Evolutionary conservation across 2,888 invertebrate species (phyloP).

Genomic region (Euplexia lucipara): DNA sequence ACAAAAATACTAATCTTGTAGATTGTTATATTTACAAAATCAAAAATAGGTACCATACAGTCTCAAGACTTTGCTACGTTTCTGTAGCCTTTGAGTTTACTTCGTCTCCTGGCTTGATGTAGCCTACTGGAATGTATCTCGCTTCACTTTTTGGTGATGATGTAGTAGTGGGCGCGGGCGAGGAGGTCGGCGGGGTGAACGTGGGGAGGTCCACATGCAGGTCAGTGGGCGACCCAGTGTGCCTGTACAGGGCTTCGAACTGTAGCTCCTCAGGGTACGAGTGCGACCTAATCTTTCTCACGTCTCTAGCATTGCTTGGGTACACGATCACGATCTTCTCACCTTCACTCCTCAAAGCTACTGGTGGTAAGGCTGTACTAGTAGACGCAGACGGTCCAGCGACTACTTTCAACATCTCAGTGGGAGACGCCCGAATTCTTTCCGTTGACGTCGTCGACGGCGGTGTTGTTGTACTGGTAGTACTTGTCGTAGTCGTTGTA

Average conservation of each 20-base stretch:
- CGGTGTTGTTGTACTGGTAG: constrained; percentile 68
- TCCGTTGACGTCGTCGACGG: constrained; percentile 76
- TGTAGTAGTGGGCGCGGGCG: constrained; percentile 67
- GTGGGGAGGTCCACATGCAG: constrained; percentile 91
- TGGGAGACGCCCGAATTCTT: constrained; percentile 78
- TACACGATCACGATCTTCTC: constrained; percentile 89
- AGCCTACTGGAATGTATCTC: constrained; percentile 80
- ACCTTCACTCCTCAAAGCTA: constrained; percentile 83
- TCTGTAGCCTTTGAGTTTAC: constrained; percentile 59
- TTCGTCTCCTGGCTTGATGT: constrained; percentile 67
- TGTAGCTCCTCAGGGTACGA: constrained; percentile 89
- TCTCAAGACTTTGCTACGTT: constrained; percentile 58
- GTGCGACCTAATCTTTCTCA: constrained; percentile 87
- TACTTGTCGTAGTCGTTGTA: constrained; percentile 76
- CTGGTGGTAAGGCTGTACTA: constrained; percentile 86
- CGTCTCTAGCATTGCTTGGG: constrained; percentile 88
- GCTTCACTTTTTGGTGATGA: constrained; percentile 67
- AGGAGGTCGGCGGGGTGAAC: constrained; percentile 86
- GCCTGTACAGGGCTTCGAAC: constrained; percentile 87
- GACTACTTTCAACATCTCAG: constrained; percentile 83
- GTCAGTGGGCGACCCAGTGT: constrained; percentile 80
- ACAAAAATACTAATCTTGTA: constrained; percentile 53
- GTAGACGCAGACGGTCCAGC: constrained; percentile 79
- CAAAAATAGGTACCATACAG: constrained; percentile 37
- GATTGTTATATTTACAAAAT: constrained; percentile 53